Percentiles rank a stretch among this genome's conserved stretches.
Evolutionary conservation across 2,888 invertebrate genomes (phyloP).

Genomic region (Pheosia gnoma): DNA sequence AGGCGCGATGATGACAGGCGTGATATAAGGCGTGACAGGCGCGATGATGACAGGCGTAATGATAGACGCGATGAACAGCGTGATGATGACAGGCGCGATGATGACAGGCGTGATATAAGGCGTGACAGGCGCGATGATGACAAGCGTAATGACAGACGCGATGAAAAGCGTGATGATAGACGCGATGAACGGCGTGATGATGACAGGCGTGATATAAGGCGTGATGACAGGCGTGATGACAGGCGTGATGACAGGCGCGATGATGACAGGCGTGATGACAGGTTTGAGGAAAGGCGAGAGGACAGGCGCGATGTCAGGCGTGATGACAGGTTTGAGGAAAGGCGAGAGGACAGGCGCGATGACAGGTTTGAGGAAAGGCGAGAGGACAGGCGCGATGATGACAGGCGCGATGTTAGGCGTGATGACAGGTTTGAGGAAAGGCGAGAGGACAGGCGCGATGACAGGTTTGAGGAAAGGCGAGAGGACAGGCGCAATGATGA

Average conservation of each 20-base stretch:
- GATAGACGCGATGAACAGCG: background rate
- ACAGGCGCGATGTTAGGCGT: constrained; percentile 3
- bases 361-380: background rate
- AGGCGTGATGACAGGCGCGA: constrained; percentile 3
- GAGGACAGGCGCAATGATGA: constrained; percentile 2
- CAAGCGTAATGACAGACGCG: constrained; percentile 4
- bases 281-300: background rate
- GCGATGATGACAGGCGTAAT: constrained; percentile 6
- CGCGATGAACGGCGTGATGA: background rate
- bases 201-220: constrained; percentile 5
- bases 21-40: no score
- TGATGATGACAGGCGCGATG: background rate
- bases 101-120: background rate
- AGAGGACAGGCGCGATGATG: background rate
- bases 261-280: constrained; percentile 5
- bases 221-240: background rate
- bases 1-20: background rate
- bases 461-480: background rate
- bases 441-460: constrained; percentile 3
- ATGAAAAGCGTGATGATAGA: background rate
- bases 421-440: background rate
- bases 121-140: constrained; percentile 5
- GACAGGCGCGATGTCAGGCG: constrained; percentile 4
- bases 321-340: constrained; percentile 3
- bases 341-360: background rate